Evolutionary conservation across 2,888 invertebrate species (phyloP).

Genomic region (Psococerastis gibbosa): DNA sequence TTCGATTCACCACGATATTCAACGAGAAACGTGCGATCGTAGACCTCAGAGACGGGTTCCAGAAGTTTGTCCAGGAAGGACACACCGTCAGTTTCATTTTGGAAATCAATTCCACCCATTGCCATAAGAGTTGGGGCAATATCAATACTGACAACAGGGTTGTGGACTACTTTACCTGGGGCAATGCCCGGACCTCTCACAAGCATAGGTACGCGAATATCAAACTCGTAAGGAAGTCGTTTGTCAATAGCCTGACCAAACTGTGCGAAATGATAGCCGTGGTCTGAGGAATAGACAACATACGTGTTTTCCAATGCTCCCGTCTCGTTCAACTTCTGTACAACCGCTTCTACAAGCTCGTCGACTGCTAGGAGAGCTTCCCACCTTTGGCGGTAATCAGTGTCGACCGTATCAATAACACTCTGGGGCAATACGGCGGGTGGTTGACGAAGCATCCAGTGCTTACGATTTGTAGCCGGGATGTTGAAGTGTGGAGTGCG

Average conservation of each 20-base stretch:
- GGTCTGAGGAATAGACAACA: conserved; percentile 69
- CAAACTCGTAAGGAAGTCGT: conserved; percentile 75
- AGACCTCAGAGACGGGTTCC: conserved; percentile 17
- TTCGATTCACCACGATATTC: conserved; percentile 68
- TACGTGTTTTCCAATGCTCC: conserved; percentile 50
- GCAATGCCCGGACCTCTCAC: conserved; percentile 52
- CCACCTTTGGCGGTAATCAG: conserved; percentile 52
- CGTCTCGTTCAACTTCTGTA: conserved; percentile 32
- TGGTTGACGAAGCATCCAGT: conserved; percentile 60
- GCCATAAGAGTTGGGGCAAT: conserved; percentile 63
- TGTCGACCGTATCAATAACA: conserved; percentile 41
- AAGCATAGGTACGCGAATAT: conserved; percentile 63
- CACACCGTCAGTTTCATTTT: conserved; percentile 40
- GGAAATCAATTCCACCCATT: conserved; percentile 37
- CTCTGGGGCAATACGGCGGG: conserved; percentile 40
- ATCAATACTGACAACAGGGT: conserved; percentile 54
- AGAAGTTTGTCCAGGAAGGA: conserved; percentile 26
- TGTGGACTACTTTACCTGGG: conserved; percentile 27
- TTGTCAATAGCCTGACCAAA: conserved; percentile 77
- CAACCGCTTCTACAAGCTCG: conserved; percentile 50
- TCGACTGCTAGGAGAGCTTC: conserved; percentile 68
- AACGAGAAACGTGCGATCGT: conserved; percentile 38
- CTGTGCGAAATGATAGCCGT: conserved; percentile 86
- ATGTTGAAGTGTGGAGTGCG: conserved; percentile 40
- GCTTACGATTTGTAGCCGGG: conserved; percentile 36